Conservation (phyloP, 2,113 vertebrate genomes). For the Rhinopomastus cyanomelas region DNA sequence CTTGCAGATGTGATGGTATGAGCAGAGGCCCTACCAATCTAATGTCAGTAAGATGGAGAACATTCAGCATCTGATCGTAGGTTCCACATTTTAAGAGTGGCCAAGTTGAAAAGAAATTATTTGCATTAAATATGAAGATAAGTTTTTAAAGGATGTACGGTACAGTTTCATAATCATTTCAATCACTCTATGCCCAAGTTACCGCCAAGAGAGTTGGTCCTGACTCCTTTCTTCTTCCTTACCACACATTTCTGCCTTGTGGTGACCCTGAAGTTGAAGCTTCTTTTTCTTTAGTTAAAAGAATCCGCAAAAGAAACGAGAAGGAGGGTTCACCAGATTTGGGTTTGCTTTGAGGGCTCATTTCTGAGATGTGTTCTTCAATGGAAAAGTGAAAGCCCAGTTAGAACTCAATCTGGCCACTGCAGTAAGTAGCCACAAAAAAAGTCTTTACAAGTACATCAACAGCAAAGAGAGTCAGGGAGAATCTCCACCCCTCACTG, state of each 20-base stretch:
- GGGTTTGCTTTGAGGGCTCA: background rate
- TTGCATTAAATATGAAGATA: background rate
- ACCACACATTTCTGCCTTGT: background rate
- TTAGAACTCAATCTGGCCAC: too few species aligned
- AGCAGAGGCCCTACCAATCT: background rate
- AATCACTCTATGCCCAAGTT: background rate
- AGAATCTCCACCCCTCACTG: too few species aligned
- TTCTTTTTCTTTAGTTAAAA: background rate
- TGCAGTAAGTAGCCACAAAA: too few species aligned
- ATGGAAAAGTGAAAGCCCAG: background rate
- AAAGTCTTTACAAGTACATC: too few species aligned
- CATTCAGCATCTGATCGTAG: background rate
- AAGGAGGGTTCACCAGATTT: background rate
- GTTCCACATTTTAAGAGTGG: background rate
- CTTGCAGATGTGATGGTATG: background rate
- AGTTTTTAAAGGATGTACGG: background rate
- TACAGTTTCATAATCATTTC: background rate
- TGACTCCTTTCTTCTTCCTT: background rate
- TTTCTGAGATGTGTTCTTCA: background rate
- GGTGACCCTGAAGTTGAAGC: background rate
- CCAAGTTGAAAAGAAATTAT: background rate
- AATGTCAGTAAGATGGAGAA: background rate
- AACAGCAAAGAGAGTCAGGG: too few species aligned
- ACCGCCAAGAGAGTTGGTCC: background rate
- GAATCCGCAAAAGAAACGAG: background rate